Base-by-base conservation (phyloP, 2,797 vertebrate species). In the Gadopsis bispinosus region DNA sequence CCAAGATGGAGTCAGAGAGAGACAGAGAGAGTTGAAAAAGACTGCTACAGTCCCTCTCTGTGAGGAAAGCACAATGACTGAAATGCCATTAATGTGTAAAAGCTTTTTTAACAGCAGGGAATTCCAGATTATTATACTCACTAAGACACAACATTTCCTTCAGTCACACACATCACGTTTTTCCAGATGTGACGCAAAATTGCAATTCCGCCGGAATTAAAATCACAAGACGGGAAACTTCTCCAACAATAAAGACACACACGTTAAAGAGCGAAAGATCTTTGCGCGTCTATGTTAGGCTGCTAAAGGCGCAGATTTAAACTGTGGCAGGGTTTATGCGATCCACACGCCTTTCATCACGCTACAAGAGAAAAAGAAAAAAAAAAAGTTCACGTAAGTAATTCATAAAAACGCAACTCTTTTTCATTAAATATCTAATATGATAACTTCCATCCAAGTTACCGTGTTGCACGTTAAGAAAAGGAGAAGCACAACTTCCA, bases 1-100 rank as follows among this genome's bases (percentile, higher is more conserved):
- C 22, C 22, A 71, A 81, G 73, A 77, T 59, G 65, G 68, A 83
- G 74, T 29, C 58, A 79, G 31, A 22, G 26, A 79, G 31, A 20
- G 26, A 68, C 45, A 26, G 65, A 26, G 45, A 31, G 60, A 63
- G 54, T 26, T 72, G 33, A 64, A 72, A 69, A 35, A 69, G 31
- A 79, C 17, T 14, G 58, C 69, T 35, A 0, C 68, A 41, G 29
- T 51, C 3, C 20, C 31, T 47, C 35, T 7, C 22, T 20, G 50
- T 19, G 5, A 3, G 39, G 19, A 65, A 71, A 14, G 50, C 41
- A 43, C 20, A n/a, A 0, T 41, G 51, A 74, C 43, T 9, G 5
- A 43, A 61, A 35, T 7, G 1, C 8, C 35, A 0, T 69, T 53
- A 14, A 51, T 59, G n/a, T 31, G 71, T 59, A 19, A 56, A 37